Evolutionary conservation across 2,797 vertebrate species (phyloP).

Genomic region (Babyrousa celebensis): DNA sequence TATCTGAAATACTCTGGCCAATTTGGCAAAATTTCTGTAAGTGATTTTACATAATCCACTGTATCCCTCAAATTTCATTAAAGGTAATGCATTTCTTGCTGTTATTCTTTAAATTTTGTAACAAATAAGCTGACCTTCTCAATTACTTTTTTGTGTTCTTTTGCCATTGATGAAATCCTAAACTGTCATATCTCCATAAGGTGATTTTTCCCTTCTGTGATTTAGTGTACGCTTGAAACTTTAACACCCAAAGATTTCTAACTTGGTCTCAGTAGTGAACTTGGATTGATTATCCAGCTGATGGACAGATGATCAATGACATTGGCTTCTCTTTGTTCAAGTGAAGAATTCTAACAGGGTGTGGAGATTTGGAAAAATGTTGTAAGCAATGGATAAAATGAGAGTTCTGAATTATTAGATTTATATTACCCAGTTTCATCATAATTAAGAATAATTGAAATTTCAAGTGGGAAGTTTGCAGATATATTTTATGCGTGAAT

Average conservation of each 20-base stretch:
- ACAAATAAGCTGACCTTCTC: background rate
- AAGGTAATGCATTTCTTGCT: background rate
- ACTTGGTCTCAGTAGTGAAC: background rate
- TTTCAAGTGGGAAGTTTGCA: background rate
- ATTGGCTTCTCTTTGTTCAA: background rate
- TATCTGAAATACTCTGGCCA: background rate
- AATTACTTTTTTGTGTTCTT: background rate
- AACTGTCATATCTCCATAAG: slow-evolving; percentile 39
- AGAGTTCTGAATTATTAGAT: slow-evolving; percentile 27
- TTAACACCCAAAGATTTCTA: slow-evolving; percentile 13
- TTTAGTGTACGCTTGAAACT: background rate
- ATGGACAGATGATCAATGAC: background rate
- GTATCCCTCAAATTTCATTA: background rate
- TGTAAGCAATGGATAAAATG: background rate
- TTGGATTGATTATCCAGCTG: background rate
- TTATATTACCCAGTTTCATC: slow-evolving; percentile 5
- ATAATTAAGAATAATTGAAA: slow-evolving; percentile 26
- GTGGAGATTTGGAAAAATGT: background rate
- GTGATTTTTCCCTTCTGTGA: background rate
- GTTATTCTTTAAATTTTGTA: slow-evolving; percentile 9
- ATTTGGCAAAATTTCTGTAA: slow-evolving; percentile 23
- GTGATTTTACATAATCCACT: background rate
- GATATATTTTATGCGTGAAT: background rate
- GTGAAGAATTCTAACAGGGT: background rate
- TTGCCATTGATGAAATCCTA: background rate